Evolutionary conservation across 2,888 invertebrate species (phyloP).

Genomic region (Melinaea marsaeus): DNA sequence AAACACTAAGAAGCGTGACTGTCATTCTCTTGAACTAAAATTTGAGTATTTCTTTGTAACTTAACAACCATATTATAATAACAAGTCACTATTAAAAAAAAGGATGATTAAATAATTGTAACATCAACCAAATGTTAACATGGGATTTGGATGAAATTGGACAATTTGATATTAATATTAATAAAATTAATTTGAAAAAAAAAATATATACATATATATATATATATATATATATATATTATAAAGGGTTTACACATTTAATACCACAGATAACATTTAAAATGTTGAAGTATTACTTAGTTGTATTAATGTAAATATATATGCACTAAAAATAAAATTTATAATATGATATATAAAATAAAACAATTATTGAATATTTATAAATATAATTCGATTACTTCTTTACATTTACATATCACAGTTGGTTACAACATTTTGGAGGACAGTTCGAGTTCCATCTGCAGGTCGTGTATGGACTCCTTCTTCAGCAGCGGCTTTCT

Average conservation of each 20-base stretch:
- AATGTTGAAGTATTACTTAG: background rate
- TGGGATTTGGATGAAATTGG: no score
- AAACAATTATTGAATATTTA: conserved; percentile 38
- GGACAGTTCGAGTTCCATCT: conserved; percentile 66
- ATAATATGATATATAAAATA: conserved; percentile 15
- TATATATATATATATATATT: no score
- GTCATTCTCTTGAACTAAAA: no score
- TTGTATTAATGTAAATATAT: background rate
- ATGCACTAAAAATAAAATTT: background rate
- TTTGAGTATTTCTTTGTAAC: no score
- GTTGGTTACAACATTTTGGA: conserved; percentile 71
- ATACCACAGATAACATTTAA: background rate
- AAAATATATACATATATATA: no score
- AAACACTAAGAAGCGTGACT: no score
- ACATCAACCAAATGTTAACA: no score
- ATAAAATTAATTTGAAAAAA: no score
- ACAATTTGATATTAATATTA: no score
- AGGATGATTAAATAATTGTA: no score
- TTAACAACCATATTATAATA: no score
- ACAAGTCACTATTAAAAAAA: no score
- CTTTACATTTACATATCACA: conserved; percentile 62
- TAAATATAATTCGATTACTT: conserved; percentile 64
- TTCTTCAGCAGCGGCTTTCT: conserved; percentile 75
- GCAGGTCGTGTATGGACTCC: conserved; percentile 72
- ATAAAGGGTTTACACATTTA: background rate